Evolutionary conservation across 2,113 vertebrate genomes (phyloP).

Genomic region (Chaetops frenatus): DNA sequence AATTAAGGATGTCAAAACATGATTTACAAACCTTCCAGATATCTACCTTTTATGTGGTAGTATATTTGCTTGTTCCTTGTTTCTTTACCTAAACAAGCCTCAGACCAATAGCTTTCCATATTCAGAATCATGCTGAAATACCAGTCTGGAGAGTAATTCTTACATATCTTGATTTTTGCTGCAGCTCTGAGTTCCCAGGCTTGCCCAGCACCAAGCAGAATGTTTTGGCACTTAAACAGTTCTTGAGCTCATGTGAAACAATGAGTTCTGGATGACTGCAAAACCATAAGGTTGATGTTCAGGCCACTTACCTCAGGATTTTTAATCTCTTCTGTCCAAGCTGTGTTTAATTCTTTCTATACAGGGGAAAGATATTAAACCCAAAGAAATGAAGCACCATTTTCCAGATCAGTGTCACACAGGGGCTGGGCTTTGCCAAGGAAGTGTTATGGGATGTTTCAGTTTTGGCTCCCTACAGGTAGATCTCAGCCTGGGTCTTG

Average conservation of each 20-base stretch:
- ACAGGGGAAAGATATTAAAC: neutral
- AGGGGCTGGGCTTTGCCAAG: neutral
- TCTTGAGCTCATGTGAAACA: neutral
- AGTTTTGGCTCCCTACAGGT: neutral
- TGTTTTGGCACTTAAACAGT: neutral
- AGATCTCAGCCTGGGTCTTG: neutral
- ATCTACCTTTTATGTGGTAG: neutral
- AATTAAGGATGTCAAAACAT: neutral
- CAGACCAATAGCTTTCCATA: neutral
- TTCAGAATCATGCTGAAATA: neutral
- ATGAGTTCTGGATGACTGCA: neutral
- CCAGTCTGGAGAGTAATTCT: neutral
- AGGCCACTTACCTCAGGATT: neutral
- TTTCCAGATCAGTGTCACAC: neutral
- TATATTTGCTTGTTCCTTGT: neutral
- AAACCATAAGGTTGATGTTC: neutral
- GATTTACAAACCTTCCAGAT: neutral
- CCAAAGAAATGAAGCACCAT: neutral
- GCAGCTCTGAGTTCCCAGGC: neutral
- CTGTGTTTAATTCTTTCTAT: neutral
- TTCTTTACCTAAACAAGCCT: neutral
- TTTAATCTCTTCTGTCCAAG: neutral
- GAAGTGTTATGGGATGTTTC: fast-evolving
- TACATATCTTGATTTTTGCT: neutral
- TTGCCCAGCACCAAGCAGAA: neutral